These are phyloP conservation scores for Drosophila pandora DNA, from an alignment of 1,140 invertebrate genomes.

Conservation along the genomic window DNA sequence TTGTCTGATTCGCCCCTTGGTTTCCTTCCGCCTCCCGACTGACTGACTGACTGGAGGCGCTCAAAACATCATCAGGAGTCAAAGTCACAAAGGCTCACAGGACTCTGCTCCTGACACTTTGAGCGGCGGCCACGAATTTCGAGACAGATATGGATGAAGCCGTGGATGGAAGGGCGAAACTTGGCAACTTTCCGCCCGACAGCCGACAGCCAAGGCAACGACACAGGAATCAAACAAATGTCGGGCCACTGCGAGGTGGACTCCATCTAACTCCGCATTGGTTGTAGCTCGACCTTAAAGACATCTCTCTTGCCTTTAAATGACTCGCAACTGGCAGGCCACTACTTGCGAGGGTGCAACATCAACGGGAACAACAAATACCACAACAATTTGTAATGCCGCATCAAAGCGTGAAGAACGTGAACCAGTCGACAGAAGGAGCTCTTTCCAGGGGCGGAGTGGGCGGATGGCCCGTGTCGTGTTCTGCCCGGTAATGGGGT, in stretches of 20 bases:
- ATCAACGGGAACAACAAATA: constrained; percentile 39
- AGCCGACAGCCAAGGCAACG: constrained; percentile 46
- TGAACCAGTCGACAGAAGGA: constrained; percentile 44
- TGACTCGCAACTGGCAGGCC: background rate
- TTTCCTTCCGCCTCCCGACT: background rate
- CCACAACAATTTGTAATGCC: constrained; percentile 55
- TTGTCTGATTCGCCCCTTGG: constrained; percentile 31
- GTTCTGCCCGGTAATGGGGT: background rate
- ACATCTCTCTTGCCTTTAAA: no score
- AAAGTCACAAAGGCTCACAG: constrained; percentile 51
- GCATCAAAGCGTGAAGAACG: constrained; percentile 50
- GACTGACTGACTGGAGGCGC: constrained; percentile 15
- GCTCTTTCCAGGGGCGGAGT: constrained; percentile 20
- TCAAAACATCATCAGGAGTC: constrained; percentile 50
- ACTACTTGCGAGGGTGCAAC: constrained; percentile 50
- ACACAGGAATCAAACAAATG: constrained; percentile 52
- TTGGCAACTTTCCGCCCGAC: constrained; percentile 24
- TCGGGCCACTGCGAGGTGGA: background rate
- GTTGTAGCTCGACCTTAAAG: no score
- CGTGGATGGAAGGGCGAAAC: constrained; percentile 6
- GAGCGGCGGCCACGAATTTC: constrained; percentile 47
- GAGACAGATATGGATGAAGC: constrained; percentile 40
- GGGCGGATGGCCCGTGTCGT: background rate
- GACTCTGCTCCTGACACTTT: constrained; percentile 48
- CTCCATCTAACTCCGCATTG: no score